Conservation (phyloP, 2,113 vertebrate genomes). For the Notechis scutatus region DNA sequence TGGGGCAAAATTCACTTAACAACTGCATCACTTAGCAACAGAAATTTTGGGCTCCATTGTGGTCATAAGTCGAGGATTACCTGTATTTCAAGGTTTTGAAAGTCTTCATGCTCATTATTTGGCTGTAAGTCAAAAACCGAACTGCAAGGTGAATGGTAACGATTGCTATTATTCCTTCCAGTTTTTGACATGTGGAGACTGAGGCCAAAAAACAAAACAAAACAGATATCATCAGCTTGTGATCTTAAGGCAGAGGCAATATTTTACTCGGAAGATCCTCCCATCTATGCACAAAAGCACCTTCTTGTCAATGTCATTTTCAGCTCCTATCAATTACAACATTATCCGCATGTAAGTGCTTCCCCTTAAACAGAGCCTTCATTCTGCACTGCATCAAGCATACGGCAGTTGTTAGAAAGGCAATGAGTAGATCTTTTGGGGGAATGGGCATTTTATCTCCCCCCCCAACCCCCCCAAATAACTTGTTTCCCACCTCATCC, state of each 20-base stretch:
- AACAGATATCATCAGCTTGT: neutral
- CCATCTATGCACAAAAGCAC: neutral
- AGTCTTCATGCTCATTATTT: neutral
- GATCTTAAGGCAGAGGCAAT: neutral
- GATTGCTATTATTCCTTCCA: neutral
- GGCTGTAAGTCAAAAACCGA: neutral
- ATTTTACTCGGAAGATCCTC: neutral
- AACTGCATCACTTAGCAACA: neutral
- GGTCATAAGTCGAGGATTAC: neutral
- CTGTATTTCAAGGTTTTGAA: neutral
- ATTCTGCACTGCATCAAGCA: neutral
- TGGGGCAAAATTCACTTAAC: neutral
- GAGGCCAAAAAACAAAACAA: neutral
- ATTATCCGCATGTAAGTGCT: neutral
- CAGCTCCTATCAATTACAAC: neutral
- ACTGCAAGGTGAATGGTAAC: neutral
- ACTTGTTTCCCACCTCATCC: neutral
- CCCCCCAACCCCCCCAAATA: neutral
- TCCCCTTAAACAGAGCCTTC: neutral
- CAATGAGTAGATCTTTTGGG: neutral
- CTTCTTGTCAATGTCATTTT: neutral
- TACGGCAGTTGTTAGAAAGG: conserved; percentile 12
- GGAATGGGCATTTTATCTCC: accelerated
- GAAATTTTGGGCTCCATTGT: neutral
- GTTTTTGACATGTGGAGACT: neutral